Evolutionary conservation across 1,140 invertebrate species (phyloP), one percentile per base, ranked within the genome.

Genomic region (Procambarus clarkii): DNA sequence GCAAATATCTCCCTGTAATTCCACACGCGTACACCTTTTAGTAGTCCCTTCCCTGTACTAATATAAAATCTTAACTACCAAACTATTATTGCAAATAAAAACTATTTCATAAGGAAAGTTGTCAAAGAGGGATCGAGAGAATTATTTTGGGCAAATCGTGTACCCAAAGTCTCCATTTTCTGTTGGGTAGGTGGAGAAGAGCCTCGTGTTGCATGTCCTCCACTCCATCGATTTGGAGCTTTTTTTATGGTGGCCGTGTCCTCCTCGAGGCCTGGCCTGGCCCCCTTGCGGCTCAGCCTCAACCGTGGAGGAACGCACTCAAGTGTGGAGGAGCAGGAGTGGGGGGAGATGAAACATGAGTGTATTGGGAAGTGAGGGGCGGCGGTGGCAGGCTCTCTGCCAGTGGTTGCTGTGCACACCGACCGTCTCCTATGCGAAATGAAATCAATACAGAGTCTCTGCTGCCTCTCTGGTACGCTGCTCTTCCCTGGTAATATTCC

Each of bases 121-220:
- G 54, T 9, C 7, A 58, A 21, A 2, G 21, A 64, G 21, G 13
- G 18, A 21, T 5, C 4, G 21, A 21, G 18, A 64, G 60, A 64
- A 64, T 18, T 18, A 64, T 64, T 64, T 64, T 64, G 74, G 84
- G 48, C 13, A 86, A 46, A 71, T 83, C 48, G 69, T 86, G 71
- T 76, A 54, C 69, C 84, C 45, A 48, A 45, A 21, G 58, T 80
- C 86, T 48, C 77, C 86, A 79, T 79, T 80, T 88, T 79, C 34
- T 81, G 58, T 46, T 81, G 74, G 58, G 50, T 24, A 48, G 74
- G 69, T 50, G 46, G 13, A 34, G 71, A 60, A 74, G 15, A 48
- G 13, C 60, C 60, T 64, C 60, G 60, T 64, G 60, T 64, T 58
- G 54, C 11, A 58, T 58, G 13, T 15, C 60, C 60, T 18, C 13